Percentiles rank a stretch among this genome's conserved stretches.
These are phyloP conservation scores for Chironomus riparius DNA, from an alignment of 2,888 invertebrate species.

Conservation along the genomic window DNA sequence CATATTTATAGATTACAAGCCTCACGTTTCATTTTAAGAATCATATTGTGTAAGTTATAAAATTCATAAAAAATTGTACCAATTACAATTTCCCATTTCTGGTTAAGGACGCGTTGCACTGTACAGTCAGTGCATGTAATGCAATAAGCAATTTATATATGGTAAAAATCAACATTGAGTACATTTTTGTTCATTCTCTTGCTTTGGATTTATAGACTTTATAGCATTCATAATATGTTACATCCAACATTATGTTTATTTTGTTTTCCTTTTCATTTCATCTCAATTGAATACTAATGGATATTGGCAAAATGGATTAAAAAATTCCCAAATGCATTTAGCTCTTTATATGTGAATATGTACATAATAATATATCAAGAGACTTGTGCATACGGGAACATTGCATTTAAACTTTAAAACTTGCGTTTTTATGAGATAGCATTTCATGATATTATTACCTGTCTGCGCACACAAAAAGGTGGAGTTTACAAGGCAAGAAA, in stretches of 20 bases:
- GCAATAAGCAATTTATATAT: neutral
- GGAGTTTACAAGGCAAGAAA: constrained; percentile 4
- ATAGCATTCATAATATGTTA: neutral
- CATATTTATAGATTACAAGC: neutral
- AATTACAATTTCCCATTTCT: neutral
- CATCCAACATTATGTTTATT: neutral
- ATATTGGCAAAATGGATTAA: constrained; percentile 11
- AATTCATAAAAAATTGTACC: neutral
- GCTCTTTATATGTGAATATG: neutral
- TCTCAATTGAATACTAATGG: constrained; percentile 19
- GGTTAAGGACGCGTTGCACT: neutral
- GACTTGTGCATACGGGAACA: neutral
- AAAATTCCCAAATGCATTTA: neutral
- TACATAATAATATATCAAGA: neutral
- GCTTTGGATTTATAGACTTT: neutral
- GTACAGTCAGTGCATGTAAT: neutral
- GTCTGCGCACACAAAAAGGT: neutral
- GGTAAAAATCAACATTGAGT: constrained; percentile 12
- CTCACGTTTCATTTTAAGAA: neutral
- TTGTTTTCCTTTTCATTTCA: neutral
- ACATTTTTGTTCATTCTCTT: neutral
- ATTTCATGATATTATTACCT: neutral
- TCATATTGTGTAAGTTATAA: neutral
- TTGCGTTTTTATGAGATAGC: neutral
- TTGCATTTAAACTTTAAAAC: neutral